These are phyloP conservation scores for Artibeus jamaicensis DNA, from an alignment of 2,797 vertebrate species.

Conservation along the genomic window DNA sequence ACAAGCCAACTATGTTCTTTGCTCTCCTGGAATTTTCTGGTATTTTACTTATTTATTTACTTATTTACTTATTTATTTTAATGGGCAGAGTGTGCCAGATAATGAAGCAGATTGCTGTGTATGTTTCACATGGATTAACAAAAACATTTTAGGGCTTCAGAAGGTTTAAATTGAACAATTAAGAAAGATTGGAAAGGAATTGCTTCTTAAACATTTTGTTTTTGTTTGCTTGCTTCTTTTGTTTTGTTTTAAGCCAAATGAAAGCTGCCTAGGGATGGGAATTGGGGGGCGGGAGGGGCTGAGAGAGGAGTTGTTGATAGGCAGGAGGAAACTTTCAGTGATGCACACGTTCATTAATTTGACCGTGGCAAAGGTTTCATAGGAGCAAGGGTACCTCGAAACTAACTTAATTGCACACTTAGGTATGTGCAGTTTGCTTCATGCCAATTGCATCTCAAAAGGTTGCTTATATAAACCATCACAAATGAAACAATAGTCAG, in stretches of 20 bases:
- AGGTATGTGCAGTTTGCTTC: background rate
- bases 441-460: background rate
- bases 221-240: background rate
- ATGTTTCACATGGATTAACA: conserved; percentile 8
- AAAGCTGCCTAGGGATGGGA: background rate
- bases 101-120: background rate
- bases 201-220: background rate
- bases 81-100: conserved; percentile 20
- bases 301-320: rapidly evolving
- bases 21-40: conserved; percentile 43
- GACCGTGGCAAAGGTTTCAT: background rate
- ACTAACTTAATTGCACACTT: background rate
- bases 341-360: background rate
- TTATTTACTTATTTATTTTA: conserved; percentile 40
- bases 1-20: conserved; percentile 31
- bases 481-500: background rate
- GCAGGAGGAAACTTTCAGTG: background rate
- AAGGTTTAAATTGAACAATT: conserved; percentile 33
- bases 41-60: conserved; percentile 41
- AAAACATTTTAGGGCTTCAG: background rate
- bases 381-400: background rate
- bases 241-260: conserved; percentile 3
- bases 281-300: rapidly evolving
- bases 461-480: background rate
- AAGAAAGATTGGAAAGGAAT: background rate